Conservation (phyloP, 1,140 invertebrate species). For the Planococcus citri region DNA sequence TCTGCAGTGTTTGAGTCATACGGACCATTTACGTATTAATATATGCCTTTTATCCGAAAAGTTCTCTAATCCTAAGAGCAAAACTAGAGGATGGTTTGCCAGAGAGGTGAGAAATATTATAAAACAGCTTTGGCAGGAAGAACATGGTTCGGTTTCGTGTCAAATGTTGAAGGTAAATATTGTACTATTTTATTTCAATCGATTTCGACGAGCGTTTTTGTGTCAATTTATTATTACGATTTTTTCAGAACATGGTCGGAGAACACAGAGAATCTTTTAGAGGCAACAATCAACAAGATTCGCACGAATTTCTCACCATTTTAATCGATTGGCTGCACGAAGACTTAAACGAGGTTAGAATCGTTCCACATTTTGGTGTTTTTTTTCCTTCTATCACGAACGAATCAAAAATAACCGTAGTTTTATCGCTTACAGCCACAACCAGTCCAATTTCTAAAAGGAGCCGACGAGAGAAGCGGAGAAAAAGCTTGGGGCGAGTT, state of each 20-base stretch:
- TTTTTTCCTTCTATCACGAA: not conserved
- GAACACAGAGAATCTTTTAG: conserved; percentile 64
- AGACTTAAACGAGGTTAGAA: conserved; percentile 57
- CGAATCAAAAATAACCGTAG: not conserved
- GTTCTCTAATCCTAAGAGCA: conserved; percentile 20
- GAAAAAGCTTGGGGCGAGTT: conserved; percentile 66
- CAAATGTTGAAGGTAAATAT: conserved; percentile 61
- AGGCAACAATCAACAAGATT: conserved; percentile 81
- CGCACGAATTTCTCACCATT: conserved; percentile 85
- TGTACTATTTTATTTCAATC: too few relatives aligned
- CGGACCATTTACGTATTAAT: conserved; percentile 56
- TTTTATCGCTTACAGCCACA: conserved; percentile 25
- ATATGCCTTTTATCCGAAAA: conserved; percentile 60
- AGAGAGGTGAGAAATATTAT: conserved; percentile 51
- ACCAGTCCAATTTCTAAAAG: conserved; percentile 27
- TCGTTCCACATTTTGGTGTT: not conserved
- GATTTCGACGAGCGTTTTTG: too few relatives aligned
- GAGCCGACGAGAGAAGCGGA: conserved; percentile 36
- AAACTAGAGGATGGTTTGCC: conserved; percentile 24
- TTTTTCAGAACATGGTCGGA: conserved; percentile 51
- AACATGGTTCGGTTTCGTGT: conserved; percentile 63
- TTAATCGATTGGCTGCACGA: conserved; percentile 83
- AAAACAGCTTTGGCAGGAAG: conserved; percentile 56
- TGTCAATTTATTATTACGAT: not conserved
- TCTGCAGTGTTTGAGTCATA: conserved; percentile 80